Percentiles rank a stretch among this genome's conserved stretches.
Conservation (phyloP, 2,797 vertebrate species). For the Enteromius mattozi region DNA sequence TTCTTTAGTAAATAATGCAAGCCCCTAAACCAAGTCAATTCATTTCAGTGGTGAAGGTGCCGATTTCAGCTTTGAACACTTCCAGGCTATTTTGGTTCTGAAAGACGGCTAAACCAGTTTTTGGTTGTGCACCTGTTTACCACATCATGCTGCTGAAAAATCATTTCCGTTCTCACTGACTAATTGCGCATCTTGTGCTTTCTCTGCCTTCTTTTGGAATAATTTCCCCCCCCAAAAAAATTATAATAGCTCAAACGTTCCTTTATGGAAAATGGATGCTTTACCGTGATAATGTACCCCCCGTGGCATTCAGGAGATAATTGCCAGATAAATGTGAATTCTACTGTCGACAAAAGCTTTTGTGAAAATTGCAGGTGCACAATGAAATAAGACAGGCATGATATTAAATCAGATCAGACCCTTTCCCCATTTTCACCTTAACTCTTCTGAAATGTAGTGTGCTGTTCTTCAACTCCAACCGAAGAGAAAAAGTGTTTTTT, state of each 20-base stretch:
- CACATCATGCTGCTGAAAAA: slow-evolving; percentile 24
- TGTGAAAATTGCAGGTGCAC: slow-evolving; percentile 35
- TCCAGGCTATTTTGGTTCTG: neutral
- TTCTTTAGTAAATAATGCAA: slow-evolving; percentile 46
- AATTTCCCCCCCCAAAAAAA: slow-evolving; percentile 7
- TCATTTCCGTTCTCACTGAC: slow-evolving; percentile 13
- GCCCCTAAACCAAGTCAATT: slow-evolving; percentile 35
- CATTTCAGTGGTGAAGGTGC: slow-evolving; percentile 17
- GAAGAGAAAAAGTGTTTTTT: neutral
- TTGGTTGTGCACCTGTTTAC: slow-evolving; percentile 52
- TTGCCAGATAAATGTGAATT: slow-evolving; percentile 54
- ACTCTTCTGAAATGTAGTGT: slow-evolving; percentile 3
- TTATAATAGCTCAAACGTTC: slow-evolving; percentile 48
- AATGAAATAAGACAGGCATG: slow-evolving; percentile 32
- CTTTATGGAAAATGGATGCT: slow-evolving; percentile 35
- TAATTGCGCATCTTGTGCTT: slow-evolving; percentile 45
- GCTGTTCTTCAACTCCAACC: slow-evolving; percentile 24
- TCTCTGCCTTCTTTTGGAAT: slow-evolving; percentile 18
- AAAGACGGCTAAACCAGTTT: slow-evolving; percentile 13
- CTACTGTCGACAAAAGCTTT: slow-evolving; percentile 45
- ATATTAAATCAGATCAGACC: slow-evolving; percentile 50
- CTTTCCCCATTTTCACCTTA: neutral
- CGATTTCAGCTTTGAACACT: slow-evolving; percentile 40
- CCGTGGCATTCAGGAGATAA: slow-evolving; percentile 47
- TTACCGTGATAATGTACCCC: slow-evolving; percentile 34